Conservation (phyloP, 2,888 invertebrate genomes). For the Hydriomena furcata region DNA sequence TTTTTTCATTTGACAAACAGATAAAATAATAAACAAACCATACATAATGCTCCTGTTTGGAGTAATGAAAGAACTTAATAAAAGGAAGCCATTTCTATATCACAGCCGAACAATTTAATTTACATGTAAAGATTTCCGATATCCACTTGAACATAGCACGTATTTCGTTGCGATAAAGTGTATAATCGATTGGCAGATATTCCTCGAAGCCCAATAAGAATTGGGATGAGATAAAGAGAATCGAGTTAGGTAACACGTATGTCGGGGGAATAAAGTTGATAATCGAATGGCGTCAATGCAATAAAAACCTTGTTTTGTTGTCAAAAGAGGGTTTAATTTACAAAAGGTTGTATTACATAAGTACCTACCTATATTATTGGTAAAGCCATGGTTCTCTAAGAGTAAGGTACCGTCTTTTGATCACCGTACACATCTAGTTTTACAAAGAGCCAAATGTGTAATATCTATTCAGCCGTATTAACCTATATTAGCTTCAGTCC, state of each 20-base stretch:
- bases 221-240: slow-evolving; percentile 1
- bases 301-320: neutral
- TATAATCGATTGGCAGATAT: slow-evolving; percentile 1
- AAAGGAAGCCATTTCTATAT: slow-evolving; percentile 4
- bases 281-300: slow-evolving; percentile 4
- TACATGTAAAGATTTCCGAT: slow-evolving; percentile 11
- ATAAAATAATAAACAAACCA: neutral
- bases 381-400: neutral
- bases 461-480: too few species aligned
- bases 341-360: slow-evolving; percentile 15
- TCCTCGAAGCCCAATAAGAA: neutral
- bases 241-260: slow-evolving; percentile 10
- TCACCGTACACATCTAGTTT: too few species aligned
- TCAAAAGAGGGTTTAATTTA: slow-evolving; percentile 19
- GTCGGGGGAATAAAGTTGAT: slow-evolving; percentile 16
- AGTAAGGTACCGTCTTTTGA: neutral
- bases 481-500: too few species aligned
- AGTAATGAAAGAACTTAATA: neutral
- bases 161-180: slow-evolving; percentile 8
- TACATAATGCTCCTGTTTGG: neutral
- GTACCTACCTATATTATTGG: neutral
- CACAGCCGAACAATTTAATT: slow-evolving; percentile 20
- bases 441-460: too few species aligned
- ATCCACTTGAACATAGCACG: neutral
- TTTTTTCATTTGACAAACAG: neutral